Evolutionary conservation across 2,888 invertebrate species (phyloP), one percentile per base, ranked within the genome.

Genomic region (Prostheceraeus crozeri): DNA sequence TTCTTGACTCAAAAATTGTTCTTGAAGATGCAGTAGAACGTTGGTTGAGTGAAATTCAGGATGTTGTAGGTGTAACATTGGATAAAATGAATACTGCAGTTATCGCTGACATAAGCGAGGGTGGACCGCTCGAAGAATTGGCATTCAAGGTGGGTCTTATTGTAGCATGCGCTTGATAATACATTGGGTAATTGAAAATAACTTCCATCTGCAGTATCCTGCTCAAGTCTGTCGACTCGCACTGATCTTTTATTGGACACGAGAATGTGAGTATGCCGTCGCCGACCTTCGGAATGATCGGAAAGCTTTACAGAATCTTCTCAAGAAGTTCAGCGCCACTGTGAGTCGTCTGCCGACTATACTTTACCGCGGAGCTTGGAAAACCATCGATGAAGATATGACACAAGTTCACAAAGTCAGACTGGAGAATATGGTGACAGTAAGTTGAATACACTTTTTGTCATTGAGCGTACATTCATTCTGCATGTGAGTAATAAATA

Each of bases 221-320:
- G 67, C 72, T 11, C 76, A 76, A 66, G 70, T 76, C 14, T 75
- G 75, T 64, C 65, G 71, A 3, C 66, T 72, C 63, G 75, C 72
- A 14, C 66, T 76, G 68, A 63, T 74, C 52, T 73, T 70, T 62
- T 69, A 69, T 63, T 76, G 76, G 76, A 74, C 73, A 4, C 65
- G 66, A 58, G 75, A 76, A 60, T 71, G 72, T 66, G 75, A 76
- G 59, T 63, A 65, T 48, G 72, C 73, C 31, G 71, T 75, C 11
- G 62, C 67, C 6, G 75, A 75, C 57, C 67, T 73, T 23, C 69
- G 69, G 40, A 71, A 70, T 65, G 76, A 76, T 60, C 66, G 74
- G 30, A 73, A 73, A 62, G 71, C 75, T 3, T 64, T 76, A 46
- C 67, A 69, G 52, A 69, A 68, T 19, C 67, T 69, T 0, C 59